phyloP scores from a whole-genome alignment of 2,888 invertebrate genomes.

The Plusia festucae region DNA sequence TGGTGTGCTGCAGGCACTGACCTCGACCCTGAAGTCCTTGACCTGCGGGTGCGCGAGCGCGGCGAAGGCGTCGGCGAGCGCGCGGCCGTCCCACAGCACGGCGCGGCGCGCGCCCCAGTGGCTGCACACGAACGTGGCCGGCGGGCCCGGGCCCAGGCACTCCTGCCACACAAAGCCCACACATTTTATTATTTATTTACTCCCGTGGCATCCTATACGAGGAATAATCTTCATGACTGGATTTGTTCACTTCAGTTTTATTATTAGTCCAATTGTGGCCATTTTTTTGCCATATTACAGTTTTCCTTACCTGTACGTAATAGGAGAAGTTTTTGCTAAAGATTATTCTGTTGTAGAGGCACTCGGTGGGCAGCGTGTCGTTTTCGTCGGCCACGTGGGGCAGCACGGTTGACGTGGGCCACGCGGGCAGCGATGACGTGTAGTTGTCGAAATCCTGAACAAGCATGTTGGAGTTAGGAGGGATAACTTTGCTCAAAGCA shows the following conservation, averaged over 20 bases:
- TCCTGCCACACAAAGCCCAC: slow-evolving; percentile 87
- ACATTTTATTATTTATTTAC: no score
- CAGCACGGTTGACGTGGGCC: slow-evolving; percentile 82
- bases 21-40: slow-evolving; percentile 92
- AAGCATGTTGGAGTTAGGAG: not conserved
- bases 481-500: not conserved
- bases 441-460: slow-evolving; percentile 77
- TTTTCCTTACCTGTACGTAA: slow-evolving; percentile 87
- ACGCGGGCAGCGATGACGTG: slow-evolving; percentile 75
- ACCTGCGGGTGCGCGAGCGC: slow-evolving; percentile 93
- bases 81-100: slow-evolving; percentile 92
- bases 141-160: slow-evolving; percentile 94
- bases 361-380: slow-evolving; percentile 88
- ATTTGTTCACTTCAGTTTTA: no score
- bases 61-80: slow-evolving; percentile 90
- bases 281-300: not conserved
- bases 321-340: slow-evolving; percentile 91
- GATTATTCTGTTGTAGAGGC: slow-evolving; percentile 91
- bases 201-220: no score
- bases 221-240: no score
- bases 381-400: slow-evolving; percentile 81
- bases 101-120: slow-evolving; percentile 90
- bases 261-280: no score
- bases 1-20: no score
- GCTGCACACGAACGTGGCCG: slow-evolving; percentile 91